phyloP scores from a whole-genome alignment of 2,888 invertebrate species.

The Pachliopta kotzebuea region DNA sequence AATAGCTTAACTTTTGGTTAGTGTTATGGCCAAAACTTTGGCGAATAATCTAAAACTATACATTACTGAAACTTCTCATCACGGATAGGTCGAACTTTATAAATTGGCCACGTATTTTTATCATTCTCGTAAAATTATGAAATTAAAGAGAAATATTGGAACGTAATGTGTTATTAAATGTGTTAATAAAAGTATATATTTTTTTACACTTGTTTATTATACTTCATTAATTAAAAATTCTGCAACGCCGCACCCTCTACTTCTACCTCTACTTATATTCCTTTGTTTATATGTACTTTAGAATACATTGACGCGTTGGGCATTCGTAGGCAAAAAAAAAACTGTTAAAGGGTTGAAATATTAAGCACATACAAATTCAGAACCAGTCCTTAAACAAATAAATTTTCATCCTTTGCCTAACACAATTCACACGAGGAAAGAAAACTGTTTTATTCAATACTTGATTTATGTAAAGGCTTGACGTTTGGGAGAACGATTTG shows the following conservation, averaged over 20 bases:
- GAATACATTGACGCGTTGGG: no score
- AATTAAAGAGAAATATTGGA: no score
- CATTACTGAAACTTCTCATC: slow-evolving; percentile 17
- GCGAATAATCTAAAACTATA: slow-evolving; percentile 23
- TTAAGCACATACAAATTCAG: slow-evolving; percentile 21
- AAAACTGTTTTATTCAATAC: slow-evolving; percentile 65
- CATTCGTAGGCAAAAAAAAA: not conserved
- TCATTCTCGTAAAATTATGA: no score
- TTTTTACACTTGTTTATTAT: no score
- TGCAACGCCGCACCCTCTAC: no score
- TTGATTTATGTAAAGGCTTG: slow-evolving; percentile 55
- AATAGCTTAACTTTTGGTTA: slow-evolving; percentile 15
- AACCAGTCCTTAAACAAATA: slow-evolving; percentile 28
- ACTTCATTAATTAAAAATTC: no score
- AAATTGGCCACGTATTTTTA: slow-evolving; percentile 16
- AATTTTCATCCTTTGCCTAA: slow-evolving; percentile 32
- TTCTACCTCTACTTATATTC: no score
- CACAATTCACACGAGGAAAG: slow-evolving; percentile 46
- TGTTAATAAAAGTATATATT: no score
- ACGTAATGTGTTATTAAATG: no score
- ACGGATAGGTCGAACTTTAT: slow-evolving; percentile 9
- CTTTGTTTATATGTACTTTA: no score
- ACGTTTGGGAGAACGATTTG: slow-evolving; percentile 66
- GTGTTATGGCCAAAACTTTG: slow-evolving; percentile 20
- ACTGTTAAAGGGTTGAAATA: not conserved